Evolutionary conservation across 2,797 vertebrate species (phyloP), one percentile per base, ranked within the genome.

Genomic region (Lagocephalus sceleratus): DNA sequence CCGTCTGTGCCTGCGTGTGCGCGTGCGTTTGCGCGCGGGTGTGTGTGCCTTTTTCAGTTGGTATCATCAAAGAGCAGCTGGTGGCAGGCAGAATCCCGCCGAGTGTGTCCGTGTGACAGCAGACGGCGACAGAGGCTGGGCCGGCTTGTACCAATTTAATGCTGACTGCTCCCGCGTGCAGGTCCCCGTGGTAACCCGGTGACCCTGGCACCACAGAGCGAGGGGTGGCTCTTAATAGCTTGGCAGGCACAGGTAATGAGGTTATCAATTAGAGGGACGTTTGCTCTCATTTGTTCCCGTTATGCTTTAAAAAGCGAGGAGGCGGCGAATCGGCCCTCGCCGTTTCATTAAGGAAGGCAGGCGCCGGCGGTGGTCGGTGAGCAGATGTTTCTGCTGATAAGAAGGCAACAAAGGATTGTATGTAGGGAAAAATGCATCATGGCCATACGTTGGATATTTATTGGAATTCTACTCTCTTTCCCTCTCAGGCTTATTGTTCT

Each of bases 71-170:
- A 73, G 77, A 70, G 63, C 85, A 82, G 79, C 79, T 80, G 76
- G 71, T 81, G 72, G 70, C 75, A 67, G 60, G 50, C 41, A 26
- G 35, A 14, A 45, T 53, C 42, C 64, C 42, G 39, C 19, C 25
- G 77, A 81, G 71, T 60, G 51, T 44, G 64, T 51, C 64, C 75
- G 55, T 85, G 67, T 65, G 75, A 84, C 76, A 66, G 70, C 65
- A 71, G 47, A 47, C 54, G 61, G 64, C 60, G 6, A 57, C 23
- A 21, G 38, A 60, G 52, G 26, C 52, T 57, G 5, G 49, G 56
- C 60, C 79, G 63, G 66, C 71, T 79, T 87, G 80, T 78, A 73
- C 61, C 77, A 73, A 78, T 85, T 83, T 80, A 85, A 76, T 76
- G 79, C 60, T 63, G 54, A 61, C 71, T 79, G 75, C 63, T 73